These are phyloP conservation scores for Crioceris asparagi DNA, from an alignment of 2,888 invertebrate species.

Conservation along the genomic window DNA sequence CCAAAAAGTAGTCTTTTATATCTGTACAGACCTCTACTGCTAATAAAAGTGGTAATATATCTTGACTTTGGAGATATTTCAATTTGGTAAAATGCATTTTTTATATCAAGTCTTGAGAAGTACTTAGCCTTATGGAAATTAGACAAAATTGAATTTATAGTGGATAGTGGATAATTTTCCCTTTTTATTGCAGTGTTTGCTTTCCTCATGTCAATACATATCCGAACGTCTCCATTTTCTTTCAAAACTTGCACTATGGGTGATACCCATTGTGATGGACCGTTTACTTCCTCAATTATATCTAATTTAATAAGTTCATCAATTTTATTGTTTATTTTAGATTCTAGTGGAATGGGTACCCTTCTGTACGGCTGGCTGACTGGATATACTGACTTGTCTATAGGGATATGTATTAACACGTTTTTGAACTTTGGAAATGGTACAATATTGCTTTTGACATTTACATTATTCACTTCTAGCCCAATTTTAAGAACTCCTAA, in stretches of 20 bases:
- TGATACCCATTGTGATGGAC: constrained; percentile 15
- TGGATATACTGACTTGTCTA: constrained; percentile 17
- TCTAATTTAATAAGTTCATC: constrained; percentile 18
- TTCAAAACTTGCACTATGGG: constrained; percentile 6
- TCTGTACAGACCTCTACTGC: constrained; percentile 8
- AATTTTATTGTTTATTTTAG: constrained; percentile 18
- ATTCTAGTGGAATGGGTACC: constrained; percentile 25
- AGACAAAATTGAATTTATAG: constrained; percentile 9
- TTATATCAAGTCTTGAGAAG: constrained; percentile 10
- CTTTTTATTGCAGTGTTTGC: constrained; percentile 10
- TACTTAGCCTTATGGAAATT: constrained; percentile 8
- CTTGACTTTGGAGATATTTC: constrained; percentile 10
- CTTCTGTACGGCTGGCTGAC: constrained; percentile 26
- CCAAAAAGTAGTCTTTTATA: constrained; percentile 14
- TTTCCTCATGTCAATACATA: constrained; percentile 13
- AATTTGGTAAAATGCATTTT: constrained; percentile 13
- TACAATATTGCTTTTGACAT: constrained; percentile 2
- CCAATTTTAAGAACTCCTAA: constrained; percentile 10
- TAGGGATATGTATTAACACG: constrained; percentile 5
- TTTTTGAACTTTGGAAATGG: constrained; percentile 13
- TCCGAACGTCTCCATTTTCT: constrained; percentile 10
- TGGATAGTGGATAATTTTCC: constrained; percentile 10
- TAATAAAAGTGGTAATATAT: constrained; percentile 13
- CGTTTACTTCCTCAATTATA: constrained; percentile 23
- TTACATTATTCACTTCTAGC: constrained; percentile 7